These are phyloP conservation scores for Eilema griseolum DNA, from an alignment of 2,888 invertebrate species.

Conservation along the genomic window DNA sequence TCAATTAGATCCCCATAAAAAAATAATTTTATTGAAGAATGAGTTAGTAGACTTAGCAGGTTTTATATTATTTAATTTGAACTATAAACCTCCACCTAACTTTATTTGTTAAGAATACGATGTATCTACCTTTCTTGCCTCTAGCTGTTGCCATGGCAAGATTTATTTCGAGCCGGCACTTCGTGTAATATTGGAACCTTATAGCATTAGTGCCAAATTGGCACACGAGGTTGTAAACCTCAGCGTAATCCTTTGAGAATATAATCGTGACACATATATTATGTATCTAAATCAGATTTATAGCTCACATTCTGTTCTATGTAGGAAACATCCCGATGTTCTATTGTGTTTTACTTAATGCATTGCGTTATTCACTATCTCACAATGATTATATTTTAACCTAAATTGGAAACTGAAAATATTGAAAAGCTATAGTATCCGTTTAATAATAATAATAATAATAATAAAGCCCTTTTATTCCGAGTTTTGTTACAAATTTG, in stretches of 20 bases:
- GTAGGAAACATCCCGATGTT: not conserved
- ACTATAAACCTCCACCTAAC: not conserved
- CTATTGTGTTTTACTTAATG: not conserved
- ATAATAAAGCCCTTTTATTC: too few species aligned
- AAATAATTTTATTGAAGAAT: too few species aligned
- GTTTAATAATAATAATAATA: too few species aligned
- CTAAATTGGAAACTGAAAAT: too few species aligned
- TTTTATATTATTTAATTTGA: not conserved
- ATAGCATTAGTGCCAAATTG: conserved; percentile 14
- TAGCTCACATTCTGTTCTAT: not conserved
- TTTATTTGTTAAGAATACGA: not conserved
- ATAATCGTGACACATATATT: conserved; percentile 18
- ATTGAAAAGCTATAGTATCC: too few species aligned
- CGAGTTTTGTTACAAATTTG: too few species aligned
- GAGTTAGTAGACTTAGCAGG: too few species aligned
- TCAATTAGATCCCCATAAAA: not conserved
- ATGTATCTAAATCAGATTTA: conserved; percentile 10
- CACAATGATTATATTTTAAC: too few species aligned
- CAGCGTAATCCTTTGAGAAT: conserved; percentile 2
- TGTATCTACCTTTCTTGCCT: not conserved
- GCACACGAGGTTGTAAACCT: conserved; percentile 12
- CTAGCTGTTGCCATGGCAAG: conserved; percentile 9
- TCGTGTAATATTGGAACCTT: conserved; percentile 12
- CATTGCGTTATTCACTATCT: too few species aligned
- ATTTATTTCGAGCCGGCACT: conserved; percentile 12